Percentiles rank a stretch among this genome's conserved stretches.
Evolutionary conservation across 30 jellyfish, hydroid and myxozoan species (phyloP).

Genomic region (Morbakka virulenta): DNA sequence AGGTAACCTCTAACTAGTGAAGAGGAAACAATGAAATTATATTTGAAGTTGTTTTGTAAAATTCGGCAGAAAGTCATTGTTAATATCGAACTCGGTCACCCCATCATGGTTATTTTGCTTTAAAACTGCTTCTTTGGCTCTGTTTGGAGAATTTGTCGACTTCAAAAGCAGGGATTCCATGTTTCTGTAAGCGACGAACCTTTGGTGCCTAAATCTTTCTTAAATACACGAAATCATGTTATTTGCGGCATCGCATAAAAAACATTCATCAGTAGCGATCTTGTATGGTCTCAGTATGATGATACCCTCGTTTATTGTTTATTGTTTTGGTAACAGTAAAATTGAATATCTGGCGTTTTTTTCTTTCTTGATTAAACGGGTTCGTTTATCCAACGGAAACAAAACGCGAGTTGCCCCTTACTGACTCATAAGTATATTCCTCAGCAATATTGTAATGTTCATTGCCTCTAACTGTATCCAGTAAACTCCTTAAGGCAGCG

Average conservation of each 20-base stretch:
- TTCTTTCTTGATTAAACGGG: background rate
- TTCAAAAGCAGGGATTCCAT: background rate
- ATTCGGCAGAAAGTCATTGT: background rate
- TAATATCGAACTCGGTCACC: background rate
- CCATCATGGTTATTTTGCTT: background rate
- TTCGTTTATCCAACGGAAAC: background rate
- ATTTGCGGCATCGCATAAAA: background rate
- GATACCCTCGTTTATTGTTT: background rate
- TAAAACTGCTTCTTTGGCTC: background rate
- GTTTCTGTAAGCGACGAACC: background rate
- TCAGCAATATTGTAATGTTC: background rate
- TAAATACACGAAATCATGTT: background rate
- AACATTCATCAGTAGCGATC: background rate
- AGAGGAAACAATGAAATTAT: background rate
- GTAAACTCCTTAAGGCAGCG: background rate
- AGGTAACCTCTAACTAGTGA: background rate
- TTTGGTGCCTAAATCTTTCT: background rate
- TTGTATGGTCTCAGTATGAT: background rate
- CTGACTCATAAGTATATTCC: no score
- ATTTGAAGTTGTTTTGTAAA: no score
- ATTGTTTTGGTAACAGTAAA: background rate
- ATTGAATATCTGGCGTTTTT: background rate
- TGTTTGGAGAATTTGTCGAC: background rate
- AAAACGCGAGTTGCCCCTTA: background rate
- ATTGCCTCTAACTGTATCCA: background rate